These are phyloP conservation scores for Cremastinae sp. DNA, from an alignment of 2,888 invertebrate genomes.

Conservation along the genomic window DNA sequence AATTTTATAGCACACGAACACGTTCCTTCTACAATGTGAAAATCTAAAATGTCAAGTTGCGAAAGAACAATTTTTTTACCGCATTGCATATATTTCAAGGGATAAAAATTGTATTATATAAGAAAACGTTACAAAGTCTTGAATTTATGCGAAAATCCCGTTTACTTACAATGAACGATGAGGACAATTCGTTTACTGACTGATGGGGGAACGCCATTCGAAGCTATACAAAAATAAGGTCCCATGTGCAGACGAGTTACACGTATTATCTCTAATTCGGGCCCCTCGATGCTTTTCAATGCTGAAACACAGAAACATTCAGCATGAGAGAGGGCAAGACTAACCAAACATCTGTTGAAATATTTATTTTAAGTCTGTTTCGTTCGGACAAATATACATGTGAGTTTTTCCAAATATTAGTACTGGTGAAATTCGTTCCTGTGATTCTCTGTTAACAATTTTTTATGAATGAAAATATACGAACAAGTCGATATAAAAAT, in stretches of 20 bases:
- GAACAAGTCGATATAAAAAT: too few species aligned
- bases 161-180: conserved; percentile 89
- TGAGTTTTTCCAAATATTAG: too few species aligned
- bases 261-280: conserved; percentile 85
- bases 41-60: conserved; percentile 5
- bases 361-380: too few species aligned
- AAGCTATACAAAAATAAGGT: conserved; percentile 88
- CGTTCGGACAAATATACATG: too few species aligned
- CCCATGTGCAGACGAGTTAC: conserved; percentile 90
- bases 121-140: neutral
- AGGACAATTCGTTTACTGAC: conserved; percentile 82
- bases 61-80: neutral
- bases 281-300: conserved; percentile 85
- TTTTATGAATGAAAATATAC: too few species aligned
- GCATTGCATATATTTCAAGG: neutral
- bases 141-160: neutral
- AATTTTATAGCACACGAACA: conserved; percentile 3
- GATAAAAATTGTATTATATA: too few species aligned
- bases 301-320: conserved; percentile 54
- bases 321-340: too few species aligned
- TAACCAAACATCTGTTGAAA: too few species aligned
- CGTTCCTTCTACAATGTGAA: conserved; percentile 15
- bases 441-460: too few species aligned
- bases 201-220: conserved; percentile 87
- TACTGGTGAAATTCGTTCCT: too few species aligned